Conservation (phyloP, 2,797 vertebrate species). For the Decapterus maruadsi region DNA sequence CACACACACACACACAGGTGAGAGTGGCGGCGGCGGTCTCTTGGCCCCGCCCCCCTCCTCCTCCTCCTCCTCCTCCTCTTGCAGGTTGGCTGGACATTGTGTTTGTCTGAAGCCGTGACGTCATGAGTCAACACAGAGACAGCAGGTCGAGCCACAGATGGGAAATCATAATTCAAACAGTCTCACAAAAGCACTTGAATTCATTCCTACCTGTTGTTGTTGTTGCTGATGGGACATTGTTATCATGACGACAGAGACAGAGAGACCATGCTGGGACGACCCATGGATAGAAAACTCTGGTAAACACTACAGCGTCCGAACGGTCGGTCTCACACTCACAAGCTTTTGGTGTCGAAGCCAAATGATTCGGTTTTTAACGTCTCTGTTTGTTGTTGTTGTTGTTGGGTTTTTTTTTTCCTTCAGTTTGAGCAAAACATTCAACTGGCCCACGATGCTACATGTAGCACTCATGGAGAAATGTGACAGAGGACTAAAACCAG, state of each 20-base stretch:
- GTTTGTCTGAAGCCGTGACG: conserved; percentile 64
- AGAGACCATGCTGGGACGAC: conserved; percentile 51
- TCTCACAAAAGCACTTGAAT: conserved; percentile 72
- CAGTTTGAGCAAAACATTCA: conserved; percentile 60
- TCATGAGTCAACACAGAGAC: conserved; percentile 77
- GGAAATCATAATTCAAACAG: conserved; percentile 77
- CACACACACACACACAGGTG: background rate
- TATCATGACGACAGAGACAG: conserved; percentile 55
- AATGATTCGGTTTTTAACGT: too few relatives aligned
- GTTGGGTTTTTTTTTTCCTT: background rate
- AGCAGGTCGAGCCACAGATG: conserved; percentile 72
- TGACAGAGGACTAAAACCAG: conserved; percentile 26
- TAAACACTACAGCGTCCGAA: conserved; percentile 46
- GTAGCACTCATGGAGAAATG: conserved; percentile 2
- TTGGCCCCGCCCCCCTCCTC: too few relatives aligned
- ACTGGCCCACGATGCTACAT: conserved; percentile 31
- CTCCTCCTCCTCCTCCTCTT: too few relatives aligned
- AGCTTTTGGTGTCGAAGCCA: conserved; percentile 73
- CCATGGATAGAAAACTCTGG: conserved; percentile 46
- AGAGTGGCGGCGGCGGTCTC: background rate
- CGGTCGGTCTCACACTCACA: conserved; percentile 36
- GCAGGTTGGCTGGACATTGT: conserved; percentile 41
- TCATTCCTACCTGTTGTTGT: conserved; percentile 72
- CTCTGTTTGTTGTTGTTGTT: too few relatives aligned
- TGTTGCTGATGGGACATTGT: conserved; percentile 32